phyloP scores from a whole-genome alignment of 1,140 invertebrate species.

The Mya arenaria region DNA sequence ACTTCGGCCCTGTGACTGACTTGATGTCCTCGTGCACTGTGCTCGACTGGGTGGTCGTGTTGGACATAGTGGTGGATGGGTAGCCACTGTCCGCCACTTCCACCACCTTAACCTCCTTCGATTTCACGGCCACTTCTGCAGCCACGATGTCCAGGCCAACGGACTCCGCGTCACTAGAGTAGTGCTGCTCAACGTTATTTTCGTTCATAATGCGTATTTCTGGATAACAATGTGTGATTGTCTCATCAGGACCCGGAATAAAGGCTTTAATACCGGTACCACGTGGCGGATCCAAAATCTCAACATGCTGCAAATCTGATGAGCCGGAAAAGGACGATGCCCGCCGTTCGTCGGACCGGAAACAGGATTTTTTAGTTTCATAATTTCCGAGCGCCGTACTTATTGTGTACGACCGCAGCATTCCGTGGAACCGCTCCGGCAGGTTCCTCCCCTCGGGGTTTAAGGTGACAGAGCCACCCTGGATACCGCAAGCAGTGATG shows the following conservation, averaged over 20 bases:
- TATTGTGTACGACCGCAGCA: conserved; percentile 29
- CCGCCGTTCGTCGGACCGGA: not conserved
- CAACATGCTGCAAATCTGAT: no score
- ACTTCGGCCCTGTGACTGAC: not conserved
- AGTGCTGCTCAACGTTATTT: conserved; percentile 11
- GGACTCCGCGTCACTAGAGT: conserved; percentile 21
- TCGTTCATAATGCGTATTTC: conserved; percentile 47
- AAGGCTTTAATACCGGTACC: no score
- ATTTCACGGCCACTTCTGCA: not conserved
- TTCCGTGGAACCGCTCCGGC: not conserved
- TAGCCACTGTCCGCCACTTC: conserved; percentile 46
- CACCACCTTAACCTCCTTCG: not conserved
- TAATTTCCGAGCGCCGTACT: conserved; percentile 2
- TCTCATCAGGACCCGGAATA: no score
- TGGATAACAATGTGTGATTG: conserved; percentile 40
- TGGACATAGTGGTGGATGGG: conserved; percentile 20
- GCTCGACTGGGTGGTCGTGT: not conserved
- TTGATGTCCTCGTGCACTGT: not conserved
- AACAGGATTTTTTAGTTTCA: not conserved
- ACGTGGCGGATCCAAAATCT: no score
- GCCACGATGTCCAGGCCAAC: no score
- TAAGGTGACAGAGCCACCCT: conserved; percentile 41
- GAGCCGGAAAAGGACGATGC: conserved; percentile 8
- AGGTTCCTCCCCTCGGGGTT: not conserved
- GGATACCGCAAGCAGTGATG: conserved; percentile 25